A percentile compares a stretch with the other conserved stretches of the same genome.
Evolutionary conservation across 2,888 invertebrate species (phyloP).

Genomic region (Acleris cristana): DNA sequence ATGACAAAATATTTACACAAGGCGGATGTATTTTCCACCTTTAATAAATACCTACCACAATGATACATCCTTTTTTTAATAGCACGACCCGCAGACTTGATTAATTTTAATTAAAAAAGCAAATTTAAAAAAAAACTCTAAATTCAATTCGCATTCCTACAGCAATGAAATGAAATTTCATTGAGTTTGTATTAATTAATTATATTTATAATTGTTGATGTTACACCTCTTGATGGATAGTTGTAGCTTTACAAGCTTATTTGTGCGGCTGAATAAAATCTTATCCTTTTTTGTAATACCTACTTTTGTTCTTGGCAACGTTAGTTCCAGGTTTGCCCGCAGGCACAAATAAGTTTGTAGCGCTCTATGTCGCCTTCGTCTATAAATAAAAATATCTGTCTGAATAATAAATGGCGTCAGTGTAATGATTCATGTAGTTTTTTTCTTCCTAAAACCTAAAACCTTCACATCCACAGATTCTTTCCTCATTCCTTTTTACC

Average conservation of each 20-base stretch:
- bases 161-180: conserved; percentile 35
- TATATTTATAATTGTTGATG: conserved; percentile 23
- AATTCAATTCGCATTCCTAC: conserved; percentile 27
- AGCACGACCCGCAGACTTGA: neutral
- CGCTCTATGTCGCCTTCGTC: conserved; percentile 29
- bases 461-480: no score
- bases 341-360: conserved; percentile 1
- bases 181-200: conserved; percentile 28
- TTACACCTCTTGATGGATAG: conserved; percentile 28
- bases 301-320: neutral
- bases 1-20: no score
- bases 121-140: neutral
- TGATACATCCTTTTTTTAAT: neutral
- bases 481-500: neutral
- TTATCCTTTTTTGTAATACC: neutral
- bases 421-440: conserved; percentile 39
- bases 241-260: conserved; percentile 8
- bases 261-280: neutral
- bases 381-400: conserved; percentile 30
- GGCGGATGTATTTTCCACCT: no score
- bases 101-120: neutral
- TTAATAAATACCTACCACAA: neutral
- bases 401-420: conserved; percentile 49
- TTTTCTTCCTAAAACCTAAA: neutral
- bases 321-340: neutral